Evolutionary conservation across 2,888 invertebrate species (phyloP), one percentile per base, ranked within the genome.

Genomic region (Polydrusus cervinus): DNA sequence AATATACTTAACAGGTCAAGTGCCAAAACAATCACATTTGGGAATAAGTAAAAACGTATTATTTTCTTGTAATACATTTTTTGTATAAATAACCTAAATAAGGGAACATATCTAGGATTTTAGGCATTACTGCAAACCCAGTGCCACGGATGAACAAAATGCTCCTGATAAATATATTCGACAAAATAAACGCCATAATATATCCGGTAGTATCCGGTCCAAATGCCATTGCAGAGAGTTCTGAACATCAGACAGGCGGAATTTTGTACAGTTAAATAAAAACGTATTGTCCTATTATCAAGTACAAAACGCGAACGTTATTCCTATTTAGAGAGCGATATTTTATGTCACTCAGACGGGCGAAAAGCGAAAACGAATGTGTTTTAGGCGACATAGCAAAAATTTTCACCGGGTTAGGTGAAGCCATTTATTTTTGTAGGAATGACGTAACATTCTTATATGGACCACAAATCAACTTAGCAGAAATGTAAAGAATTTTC

Each of bases 231-330:
- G 75, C 78, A 71, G 64, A 71, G 64, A 70, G 73, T 75, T 71
- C 66, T 70, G 78, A 77, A 80, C 79, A 80, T 66, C 78, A 68
- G 77, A 81, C 81, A 80, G 81, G 79, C 80, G 81, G 82, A 79
- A 81, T 80, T 76, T 78, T 78, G 71, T 70, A 65, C 73, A 76
- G 79, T 74, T 74, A 81, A 81, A 82, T 81, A 81, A 81, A 82
- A 82, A 78, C 77, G 72, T 78, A 76, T 79, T 78, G 78, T 78
- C 73, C 79, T 76, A 78, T 75, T 78, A 77, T 79, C 78, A 78
- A 76, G 74, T 78, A 70, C 69, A 79, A 78, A 79, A 78, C 75
- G 74, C 40, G 64, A 67, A 67, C 78, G 74, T 78, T 70, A 73
- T 69, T 71, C 66, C 74, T 71, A 77, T 78, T 78, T 78, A 70